Base-by-base conservation (phyloP, 64 coral and sea anemone species). In the Pocillopora verrucosa region DNA sequence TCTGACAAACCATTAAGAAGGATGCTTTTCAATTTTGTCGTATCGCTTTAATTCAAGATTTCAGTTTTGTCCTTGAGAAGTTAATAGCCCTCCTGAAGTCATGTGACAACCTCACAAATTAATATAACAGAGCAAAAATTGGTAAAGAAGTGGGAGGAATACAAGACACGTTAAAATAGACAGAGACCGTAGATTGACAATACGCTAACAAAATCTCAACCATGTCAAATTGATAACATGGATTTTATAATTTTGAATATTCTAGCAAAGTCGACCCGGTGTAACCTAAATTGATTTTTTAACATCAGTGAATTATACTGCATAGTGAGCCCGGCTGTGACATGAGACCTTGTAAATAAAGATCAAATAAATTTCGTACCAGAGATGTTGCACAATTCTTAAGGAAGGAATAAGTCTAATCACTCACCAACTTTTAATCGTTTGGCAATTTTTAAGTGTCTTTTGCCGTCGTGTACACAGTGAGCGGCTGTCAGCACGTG, bases 401-500 rank as follows among this genome's bases (percentile, higher is more conserved):
- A 51, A 51, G 41, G 41, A 51, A 51, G 41, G 41, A 3, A 51
- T 7, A 51, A 35, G 74, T 13, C 38, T 3, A 20, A 3, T 20
- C 1, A 74, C 90, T 78, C 60, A 92, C 90, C 90, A 72, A 92
- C 86, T 87, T 76, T 87, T 45, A 92, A 63, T 1, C 79, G 63
- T 73, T 72, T 92, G 35, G 90, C 73, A 36, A 17, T 70, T 74
- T 80, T 92, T 86, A 92, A 25, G 19, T 72, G 65, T 61, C 58
- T 92, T 87, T 86, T 92, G 14, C 90, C 90, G 80, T 80, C 45
- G 74, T 87, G 90, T 36, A 92, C 75, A 67, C 90, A 92, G 38
- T 92, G 90, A 26, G 90, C 90, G 58, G 90, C 90, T 72, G 90
- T 92, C 65, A 92, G 76, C 63, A 92, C 90, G 69, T 92, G 90